Conservation (phyloP, 2,113 vertebrate genomes). For the Cyphomyrus plagiostoma region DNA sequence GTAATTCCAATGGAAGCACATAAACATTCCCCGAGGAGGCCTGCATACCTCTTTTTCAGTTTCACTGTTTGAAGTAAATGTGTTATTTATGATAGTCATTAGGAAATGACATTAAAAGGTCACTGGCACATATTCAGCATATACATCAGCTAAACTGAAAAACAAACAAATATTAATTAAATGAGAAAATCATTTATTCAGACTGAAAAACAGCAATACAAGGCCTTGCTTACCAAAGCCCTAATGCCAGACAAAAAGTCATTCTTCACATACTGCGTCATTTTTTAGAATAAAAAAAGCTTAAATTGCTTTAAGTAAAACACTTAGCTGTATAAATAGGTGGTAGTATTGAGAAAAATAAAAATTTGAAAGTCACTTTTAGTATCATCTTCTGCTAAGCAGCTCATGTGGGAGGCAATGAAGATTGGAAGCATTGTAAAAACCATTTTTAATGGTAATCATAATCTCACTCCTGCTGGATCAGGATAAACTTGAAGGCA, state of each 20-base stretch:
- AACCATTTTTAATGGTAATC: background rate
- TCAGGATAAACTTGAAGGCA: background rate
- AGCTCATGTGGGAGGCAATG: background rate
- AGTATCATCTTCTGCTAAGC: background rate
- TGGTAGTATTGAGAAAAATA: background rate
- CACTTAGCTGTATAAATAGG: background rate
- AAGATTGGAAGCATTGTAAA: background rate
- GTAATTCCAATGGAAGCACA: background rate
- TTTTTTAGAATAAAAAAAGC: background rate
- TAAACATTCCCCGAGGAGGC: background rate
- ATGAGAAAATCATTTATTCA: background rate
- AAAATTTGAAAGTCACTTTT: background rate
- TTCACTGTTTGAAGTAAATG: background rate
- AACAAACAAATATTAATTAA: background rate
- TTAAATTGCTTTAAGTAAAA: background rate
- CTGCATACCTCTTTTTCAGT: background rate
- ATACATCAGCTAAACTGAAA: background rate
- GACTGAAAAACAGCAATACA: background rate
- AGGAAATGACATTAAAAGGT: slow-evolving; percentile 1
- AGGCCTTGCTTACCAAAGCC: background rate
- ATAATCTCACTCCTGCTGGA: background rate
- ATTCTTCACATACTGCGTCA: background rate
- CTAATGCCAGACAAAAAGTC: background rate
- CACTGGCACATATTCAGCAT: background rate
- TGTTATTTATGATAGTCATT: background rate